Base-by-base conservation (phyloP, 2,888 invertebrate species). In the Agrenia bidenticulata region DNA sequence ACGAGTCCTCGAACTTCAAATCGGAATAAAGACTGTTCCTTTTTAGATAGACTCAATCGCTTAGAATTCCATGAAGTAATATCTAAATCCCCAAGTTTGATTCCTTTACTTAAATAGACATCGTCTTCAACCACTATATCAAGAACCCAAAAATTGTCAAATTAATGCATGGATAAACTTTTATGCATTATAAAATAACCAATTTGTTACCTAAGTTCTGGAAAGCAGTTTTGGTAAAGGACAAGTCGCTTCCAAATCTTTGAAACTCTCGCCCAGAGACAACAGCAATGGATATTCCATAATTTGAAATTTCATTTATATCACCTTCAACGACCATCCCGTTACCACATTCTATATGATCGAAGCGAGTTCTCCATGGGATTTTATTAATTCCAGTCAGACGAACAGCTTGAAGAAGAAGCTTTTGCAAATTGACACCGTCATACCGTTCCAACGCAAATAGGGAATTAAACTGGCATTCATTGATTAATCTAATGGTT, bases 221-320 rank as follows among this genome's bases (percentile, higher is more conserved):
- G 2, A 63, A 37, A 13, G 54, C 21, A 0, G 63, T 24, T 19
- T 64, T 50, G 4, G 21, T 42, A 15, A 63, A 17, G 2, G 21
- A 27, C 11, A 70, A n/a, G n/a, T 26, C 19, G 15, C 64, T 62
- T 37, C 57, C 24, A 39, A 73, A 72, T 24, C 15, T 23, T 45
- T 73, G 72, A 19, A 41, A 26, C 11, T n/a, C 17, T 11, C 50
- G 26, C 2, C 72, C 72, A 24, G 42, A 23, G 0, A 54, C 69
- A 15, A 62, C 45, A 1, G 70, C 73, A 17, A 70, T 68, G 2
- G 51, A 19, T 1, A 7, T 13, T 9, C 32, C 39, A 26, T 68
- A 73, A 50, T 61, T 51, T 17, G 42, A 9, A 19, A 65, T 42
- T 21, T 50, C 59, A 42, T 70, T 72, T 5, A 73, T 63, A 26